These are phyloP conservation scores for Lanius ludovicianus DNA, from an alignment of 2,113 vertebrate species.

Conservation along the genomic window DNA sequence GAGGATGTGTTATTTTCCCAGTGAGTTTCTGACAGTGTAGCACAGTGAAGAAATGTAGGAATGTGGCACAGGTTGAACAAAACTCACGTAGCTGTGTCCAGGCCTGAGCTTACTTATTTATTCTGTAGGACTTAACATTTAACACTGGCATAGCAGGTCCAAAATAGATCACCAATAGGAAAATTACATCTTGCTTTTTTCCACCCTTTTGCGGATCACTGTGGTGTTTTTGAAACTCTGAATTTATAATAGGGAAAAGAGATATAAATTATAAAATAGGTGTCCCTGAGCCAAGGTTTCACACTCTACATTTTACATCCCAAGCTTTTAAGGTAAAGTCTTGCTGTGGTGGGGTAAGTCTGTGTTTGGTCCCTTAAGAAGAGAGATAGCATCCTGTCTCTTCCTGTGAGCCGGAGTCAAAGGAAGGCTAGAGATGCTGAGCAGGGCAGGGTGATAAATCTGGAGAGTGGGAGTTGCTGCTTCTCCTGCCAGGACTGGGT, in stretches of 20 bases:
- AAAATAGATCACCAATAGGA: neutral
- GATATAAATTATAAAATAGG: neutral
- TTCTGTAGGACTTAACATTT: neutral
- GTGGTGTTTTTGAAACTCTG: neutral
- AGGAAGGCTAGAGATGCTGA: neutral
- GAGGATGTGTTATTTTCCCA: neutral
- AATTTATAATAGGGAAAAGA: neutral
- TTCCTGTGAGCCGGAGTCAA: neutral
- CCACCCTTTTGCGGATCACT: neutral
- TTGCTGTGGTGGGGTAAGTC: neutral
- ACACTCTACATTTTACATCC: neutral
- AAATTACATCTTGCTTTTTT: neutral
- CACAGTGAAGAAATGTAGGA: neutral
- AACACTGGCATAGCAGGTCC: neutral
- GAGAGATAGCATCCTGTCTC: neutral
- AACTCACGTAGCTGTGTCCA: neutral
- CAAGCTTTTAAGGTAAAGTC: neutral
- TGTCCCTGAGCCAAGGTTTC: neutral
- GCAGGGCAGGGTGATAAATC: fast-evolving
- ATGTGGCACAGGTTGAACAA: neutral
- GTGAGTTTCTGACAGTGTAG: fast-evolving
- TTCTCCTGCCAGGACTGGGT: neutral
- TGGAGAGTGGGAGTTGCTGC: neutral
- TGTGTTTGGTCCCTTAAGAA: neutral
- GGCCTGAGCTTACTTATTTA: neutral